Evolutionary conservation across 2,797 vertebrate genomes (phyloP), one percentile per base, ranked within the genome.

Genomic region (Neomorphus geoffroyi): DNA sequence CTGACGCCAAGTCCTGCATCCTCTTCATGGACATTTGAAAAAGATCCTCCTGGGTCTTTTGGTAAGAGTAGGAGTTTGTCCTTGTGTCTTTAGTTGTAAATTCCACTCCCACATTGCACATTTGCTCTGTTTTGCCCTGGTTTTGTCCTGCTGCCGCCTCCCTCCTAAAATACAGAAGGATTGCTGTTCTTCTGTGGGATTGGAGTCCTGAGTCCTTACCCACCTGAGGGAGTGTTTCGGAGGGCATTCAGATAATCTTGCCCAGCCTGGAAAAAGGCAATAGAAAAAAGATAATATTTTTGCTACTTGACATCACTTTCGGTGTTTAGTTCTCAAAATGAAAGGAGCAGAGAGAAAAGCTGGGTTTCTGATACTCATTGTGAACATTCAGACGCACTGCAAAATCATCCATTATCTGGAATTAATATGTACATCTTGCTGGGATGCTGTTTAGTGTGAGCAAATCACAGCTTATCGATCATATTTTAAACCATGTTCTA

Each of bases 21-120:
- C 15, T 69, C 24, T 81, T 53, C 58, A 35, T 1, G 90, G 48
- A 45, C 15, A 11, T 64, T 75, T 73, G 73, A 60, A 46, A 91
- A 83, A 51, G 24, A 66, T 73, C 39, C 45, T 86, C 24, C 41
- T 64, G 80, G 28, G 24, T 70, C 60, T 88, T 86, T 93, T 92
- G 67, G 51, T 77, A 88, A 93, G 91, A 95, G 80, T 90, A 86
- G 94, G 94, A 93, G 94, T 96, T 91, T 86, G 45, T 27, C 45
- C 11, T 80, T 43, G 11, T 86, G 66, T 73, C 77, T 84, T 46
- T 9, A 35, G 32, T 6, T 67, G 92, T 94, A 71, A 93, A 86
- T 71, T 88, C 92, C 78, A 88, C 91, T 96, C 93, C 94, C 78
- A 90, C 92, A 18, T n/a, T 48, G 43, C 46, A 50, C 37, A 11